A percentile compares a stretch with the other conserved stretches of the same genome.
Conservation (phyloP, 2,113 vertebrate genomes). For the Plotosus lineatus region DNA sequence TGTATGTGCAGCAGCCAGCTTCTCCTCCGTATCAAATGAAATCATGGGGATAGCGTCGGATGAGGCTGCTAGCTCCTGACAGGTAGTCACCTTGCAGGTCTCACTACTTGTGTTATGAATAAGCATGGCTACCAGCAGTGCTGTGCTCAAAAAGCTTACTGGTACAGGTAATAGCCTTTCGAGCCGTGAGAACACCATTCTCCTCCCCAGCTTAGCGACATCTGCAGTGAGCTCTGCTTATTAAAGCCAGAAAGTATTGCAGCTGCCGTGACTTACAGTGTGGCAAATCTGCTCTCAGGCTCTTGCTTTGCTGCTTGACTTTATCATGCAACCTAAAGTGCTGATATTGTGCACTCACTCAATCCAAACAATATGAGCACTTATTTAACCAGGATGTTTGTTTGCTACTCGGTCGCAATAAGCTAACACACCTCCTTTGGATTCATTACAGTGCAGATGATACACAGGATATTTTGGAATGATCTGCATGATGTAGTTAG, state of each 20-base stretch:
- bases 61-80: constrained; percentile 61
- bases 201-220: constrained; percentile 51
- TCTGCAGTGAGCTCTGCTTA: constrained; percentile 47
- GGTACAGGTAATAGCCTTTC: constrained; percentile 54
- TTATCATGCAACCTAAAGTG: constrained; percentile 14
- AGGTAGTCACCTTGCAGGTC: constrained; percentile 72
- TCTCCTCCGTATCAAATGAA: constrained; percentile 58
- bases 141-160: constrained; percentile 49
- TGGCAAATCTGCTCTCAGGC: constrained; percentile 22
- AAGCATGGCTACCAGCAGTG: constrained; percentile 67
- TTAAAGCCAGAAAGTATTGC: constrained; percentile 47
- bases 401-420: background rate
- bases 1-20: constrained; percentile 41
- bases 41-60: constrained; percentile 53
- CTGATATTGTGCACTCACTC: constrained; percentile 17
- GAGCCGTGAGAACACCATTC: constrained; percentile 48
- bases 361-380: background rate
- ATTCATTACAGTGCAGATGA: background rate
- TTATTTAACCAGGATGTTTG: background rate
- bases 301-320: constrained; percentile 25
- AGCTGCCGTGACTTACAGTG: constrained; percentile 22
- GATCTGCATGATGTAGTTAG: background rate
- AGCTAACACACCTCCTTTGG: background rate
- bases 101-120: constrained; percentile 67
- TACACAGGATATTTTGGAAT: background rate